Evolutionary conservation across 2,113 vertebrate genomes (phyloP).

Genomic region (Pantherophis guttatus): DNA sequence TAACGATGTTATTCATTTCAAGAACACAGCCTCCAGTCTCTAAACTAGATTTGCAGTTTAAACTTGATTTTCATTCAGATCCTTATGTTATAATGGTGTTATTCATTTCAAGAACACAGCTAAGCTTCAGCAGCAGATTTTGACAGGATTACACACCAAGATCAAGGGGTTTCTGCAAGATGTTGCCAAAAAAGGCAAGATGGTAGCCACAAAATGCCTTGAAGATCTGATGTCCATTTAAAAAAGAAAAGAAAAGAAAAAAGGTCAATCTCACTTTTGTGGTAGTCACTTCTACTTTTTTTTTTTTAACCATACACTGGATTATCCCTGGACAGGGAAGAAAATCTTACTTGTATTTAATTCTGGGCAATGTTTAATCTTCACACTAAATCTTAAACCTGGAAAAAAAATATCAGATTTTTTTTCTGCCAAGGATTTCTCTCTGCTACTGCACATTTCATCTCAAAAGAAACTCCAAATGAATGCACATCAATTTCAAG

Average conservation of each 20-base stretch:
- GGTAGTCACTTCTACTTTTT: not conserved
- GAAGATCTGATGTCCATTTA: not conserved
- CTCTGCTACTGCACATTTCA: not conserved
- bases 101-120: not conserved
- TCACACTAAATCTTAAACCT: fast-evolving
- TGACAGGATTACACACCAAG: not conserved
- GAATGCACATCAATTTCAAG: not conserved
- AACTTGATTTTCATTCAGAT: not conserved
- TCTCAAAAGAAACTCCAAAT: not conserved
- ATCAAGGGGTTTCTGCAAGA: not conserved
- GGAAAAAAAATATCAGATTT: not conserved
- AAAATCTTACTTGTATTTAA: not conserved
- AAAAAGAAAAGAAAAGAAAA: not conserved
- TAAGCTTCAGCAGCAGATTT: not conserved
- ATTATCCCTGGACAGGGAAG: not conserved
- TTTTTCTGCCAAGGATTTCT: not conserved
- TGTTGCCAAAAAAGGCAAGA: not conserved
- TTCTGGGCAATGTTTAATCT: not conserved
- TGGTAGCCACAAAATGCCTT: not conserved
- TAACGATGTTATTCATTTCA: not conserved
- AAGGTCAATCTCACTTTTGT: not conserved
- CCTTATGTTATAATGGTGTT: not conserved
- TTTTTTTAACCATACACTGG: not conserved
- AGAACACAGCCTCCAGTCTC: not conserved
- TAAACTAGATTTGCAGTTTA: not conserved